Conservation (phyloP, 2,113 vertebrate genomes). For the Strigops habroptila region DNA sequence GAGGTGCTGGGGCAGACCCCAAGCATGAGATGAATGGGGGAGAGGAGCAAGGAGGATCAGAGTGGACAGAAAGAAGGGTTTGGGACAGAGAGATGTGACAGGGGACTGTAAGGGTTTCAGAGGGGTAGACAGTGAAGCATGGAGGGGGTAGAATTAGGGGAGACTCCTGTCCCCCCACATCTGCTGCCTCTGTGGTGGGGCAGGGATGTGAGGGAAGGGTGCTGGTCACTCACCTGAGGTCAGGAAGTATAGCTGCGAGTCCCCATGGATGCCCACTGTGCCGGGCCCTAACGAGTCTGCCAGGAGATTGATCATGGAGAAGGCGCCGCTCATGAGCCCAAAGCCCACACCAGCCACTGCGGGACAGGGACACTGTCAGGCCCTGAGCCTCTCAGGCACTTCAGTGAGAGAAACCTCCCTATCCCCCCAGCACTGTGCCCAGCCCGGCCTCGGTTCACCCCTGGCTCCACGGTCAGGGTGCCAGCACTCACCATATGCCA, state of each 20-base stretch:
- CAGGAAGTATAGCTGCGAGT: conserved; percentile 80
- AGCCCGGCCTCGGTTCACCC: accelerated
- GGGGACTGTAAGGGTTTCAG: background rate
- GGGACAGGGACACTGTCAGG: background rate
- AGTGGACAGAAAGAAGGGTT: background rate
- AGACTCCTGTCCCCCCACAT: accelerated
- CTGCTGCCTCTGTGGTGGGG: background rate
- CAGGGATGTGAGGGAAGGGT: accelerated
- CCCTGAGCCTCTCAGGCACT: background rate
- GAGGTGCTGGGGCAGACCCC: background rate
- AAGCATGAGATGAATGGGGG: background rate
- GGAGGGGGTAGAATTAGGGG: accelerated
- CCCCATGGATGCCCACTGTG: conserved; percentile 76
- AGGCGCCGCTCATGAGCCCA: conserved; percentile 80
- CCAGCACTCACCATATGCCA: conserved; percentile 75
- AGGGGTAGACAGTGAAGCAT: background rate
- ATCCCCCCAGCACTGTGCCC: background rate
- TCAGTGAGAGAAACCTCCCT: background rate
- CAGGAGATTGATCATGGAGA: conserved; percentile 82
- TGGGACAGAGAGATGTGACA: background rate
- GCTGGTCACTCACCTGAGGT: conserved; percentile 65
- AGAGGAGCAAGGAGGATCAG: background rate
- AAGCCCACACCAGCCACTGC: conserved; percentile 79
- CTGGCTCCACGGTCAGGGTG: accelerated
- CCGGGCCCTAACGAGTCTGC: conserved; percentile 74